These are phyloP conservation scores for Potamarius usumacintae DNA, from an alignment of 2,113 vertebrate species.

Conservation along the genomic window DNA sequence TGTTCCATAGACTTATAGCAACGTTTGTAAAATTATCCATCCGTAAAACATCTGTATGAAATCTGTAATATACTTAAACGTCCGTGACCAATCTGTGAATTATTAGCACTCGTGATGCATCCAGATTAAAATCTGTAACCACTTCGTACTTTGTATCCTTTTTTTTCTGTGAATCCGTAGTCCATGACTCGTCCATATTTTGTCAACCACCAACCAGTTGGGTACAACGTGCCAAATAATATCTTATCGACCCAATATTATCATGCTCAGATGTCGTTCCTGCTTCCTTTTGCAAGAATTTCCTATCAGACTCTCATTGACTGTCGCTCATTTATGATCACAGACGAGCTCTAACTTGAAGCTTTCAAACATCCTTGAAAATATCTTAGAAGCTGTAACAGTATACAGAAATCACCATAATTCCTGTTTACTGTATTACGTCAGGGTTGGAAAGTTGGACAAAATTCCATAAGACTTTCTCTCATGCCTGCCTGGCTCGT, in stretches of 20 bases:
- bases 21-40: too few species aligned
- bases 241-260: neutral
- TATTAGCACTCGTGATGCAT: too few species aligned
- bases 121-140: too few species aligned
- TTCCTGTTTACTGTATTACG: neutral
- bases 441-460: neutral
- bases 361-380: neutral
- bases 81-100: too few species aligned
- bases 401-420: neutral
- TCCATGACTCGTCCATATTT: too few species aligned
- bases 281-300: neutral
- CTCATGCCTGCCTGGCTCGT: neutral
- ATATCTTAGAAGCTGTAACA: neutral
- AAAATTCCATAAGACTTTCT: neutral
- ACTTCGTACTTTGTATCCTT: too few species aligned
- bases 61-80: too few species aligned
- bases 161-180: too few species aligned
- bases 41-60: too few species aligned
- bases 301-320: neutral
- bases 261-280: neutral
- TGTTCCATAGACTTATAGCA: too few species aligned
- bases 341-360: neutral
- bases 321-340: neutral
- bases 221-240: neutral
- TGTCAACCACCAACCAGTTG: neutral